Percentiles rank a stretch among this genome's conserved stretches.
Conservation (phyloP, 92 coral and sea anemone species). For the Pocillopora grandis region DNA sequence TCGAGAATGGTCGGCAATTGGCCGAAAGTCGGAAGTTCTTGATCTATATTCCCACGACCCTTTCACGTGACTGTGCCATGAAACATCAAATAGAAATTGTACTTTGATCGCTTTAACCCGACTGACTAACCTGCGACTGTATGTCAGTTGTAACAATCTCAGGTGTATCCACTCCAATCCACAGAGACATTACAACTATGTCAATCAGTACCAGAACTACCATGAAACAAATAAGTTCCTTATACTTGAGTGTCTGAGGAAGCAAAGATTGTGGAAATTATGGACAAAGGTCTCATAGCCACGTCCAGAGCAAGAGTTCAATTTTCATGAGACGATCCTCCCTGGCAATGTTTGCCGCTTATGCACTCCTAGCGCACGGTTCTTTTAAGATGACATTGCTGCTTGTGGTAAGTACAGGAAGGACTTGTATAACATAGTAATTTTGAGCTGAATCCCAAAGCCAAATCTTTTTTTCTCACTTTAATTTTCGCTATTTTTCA, state of each 20-base stretch:
- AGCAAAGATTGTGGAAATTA: neutral
- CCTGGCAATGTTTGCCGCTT: neutral
- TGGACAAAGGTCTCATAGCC: neutral
- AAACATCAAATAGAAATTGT: too few relatives aligned
- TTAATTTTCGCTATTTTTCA: too few relatives aligned
- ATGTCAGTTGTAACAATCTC: conserved; percentile 14
- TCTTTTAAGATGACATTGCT: too few relatives aligned
- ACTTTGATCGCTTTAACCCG: neutral
- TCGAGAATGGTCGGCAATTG: too few relatives aligned
- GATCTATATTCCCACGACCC: too few relatives aligned
- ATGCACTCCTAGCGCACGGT: too few relatives aligned
- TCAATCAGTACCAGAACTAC: conserved; percentile 51
- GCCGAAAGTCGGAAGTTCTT: too few relatives aligned
- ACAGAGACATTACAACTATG: conserved; percentile 58
- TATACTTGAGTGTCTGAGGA: conserved; percentile 47
- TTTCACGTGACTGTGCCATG: neutral
- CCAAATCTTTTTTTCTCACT: too few relatives aligned
- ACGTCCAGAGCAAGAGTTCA: neutral
- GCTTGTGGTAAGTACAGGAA: neutral
- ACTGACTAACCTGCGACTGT: conserved; percentile 32
- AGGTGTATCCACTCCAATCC: conserved; percentile 71
- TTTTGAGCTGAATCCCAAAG: too few relatives aligned
- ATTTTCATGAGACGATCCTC: neutral
- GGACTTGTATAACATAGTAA: too few relatives aligned
- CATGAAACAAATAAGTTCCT: conserved; percentile 48